A percentile compares a stretch with the other conserved stretches of the same genome.
Conservation (phyloP, 2,797 vertebrate genomes). For the Rhinogobio ventralis region DNA sequence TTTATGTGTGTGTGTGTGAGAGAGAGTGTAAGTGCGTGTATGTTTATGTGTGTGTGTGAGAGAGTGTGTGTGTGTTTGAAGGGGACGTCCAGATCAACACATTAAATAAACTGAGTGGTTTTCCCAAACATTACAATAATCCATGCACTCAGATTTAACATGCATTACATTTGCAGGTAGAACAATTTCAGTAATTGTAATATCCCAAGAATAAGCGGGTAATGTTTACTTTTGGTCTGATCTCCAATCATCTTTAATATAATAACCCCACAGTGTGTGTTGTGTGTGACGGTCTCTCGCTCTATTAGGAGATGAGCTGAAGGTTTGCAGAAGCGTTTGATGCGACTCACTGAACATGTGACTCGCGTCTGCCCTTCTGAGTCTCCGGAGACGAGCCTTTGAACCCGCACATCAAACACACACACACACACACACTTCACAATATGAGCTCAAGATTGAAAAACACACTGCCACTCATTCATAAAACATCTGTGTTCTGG, state of each 20-base stretch:
- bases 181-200: conserved; percentile 70
- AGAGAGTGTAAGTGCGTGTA: neutral
- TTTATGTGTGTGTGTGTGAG: too few relatives aligned
- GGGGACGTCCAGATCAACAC: neutral
- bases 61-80: neutral
- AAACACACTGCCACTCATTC: neutral
- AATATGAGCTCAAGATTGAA: neutral
- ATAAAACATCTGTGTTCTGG: neutral
- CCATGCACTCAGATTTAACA: conserved; percentile 62
- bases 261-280: conserved; percentile 8
- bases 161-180: conserved; percentile 62
- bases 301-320: conserved; percentile 35
- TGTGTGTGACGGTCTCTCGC: neutral
- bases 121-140: conserved; percentile 74
- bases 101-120: conserved; percentile 65
- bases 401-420: conserved; percentile 18
- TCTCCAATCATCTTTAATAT: conserved; percentile 66
- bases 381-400: conserved; percentile 26
- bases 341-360: conserved; percentile 2
- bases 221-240: conserved; percentile 59
- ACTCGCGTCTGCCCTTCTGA: neutral
- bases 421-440: neutral
- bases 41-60: too few relatives aligned
- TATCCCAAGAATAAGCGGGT: conserved; percentile 63
- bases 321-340: conserved; percentile 64